Evolutionary conservation across 2,797 vertebrate species (phyloP).

Genomic region (Pseudomugil tenellus): DNA sequence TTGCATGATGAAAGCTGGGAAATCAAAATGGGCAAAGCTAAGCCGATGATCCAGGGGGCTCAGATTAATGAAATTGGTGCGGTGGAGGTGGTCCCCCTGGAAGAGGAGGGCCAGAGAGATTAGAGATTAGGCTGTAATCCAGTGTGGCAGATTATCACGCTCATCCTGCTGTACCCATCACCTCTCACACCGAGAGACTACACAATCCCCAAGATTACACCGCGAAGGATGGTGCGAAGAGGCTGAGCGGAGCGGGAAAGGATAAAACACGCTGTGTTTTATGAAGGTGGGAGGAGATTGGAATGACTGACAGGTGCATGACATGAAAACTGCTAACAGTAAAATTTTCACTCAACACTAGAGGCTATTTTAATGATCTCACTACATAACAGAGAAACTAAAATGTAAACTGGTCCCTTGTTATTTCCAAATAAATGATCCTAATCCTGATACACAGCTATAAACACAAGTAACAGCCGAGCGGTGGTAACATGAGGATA

Average conservation of each 20-base stretch:
- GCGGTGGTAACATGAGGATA: conserved; percentile 40
- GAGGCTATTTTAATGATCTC: conserved; percentile 23
- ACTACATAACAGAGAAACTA: conserved; percentile 21
- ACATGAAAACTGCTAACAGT: conserved; percentile 28
- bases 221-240: conserved; percentile 48
- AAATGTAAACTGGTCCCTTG: conserved; percentile 19
- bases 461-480: conserved; percentile 46
- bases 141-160: conserved; percentile 81
- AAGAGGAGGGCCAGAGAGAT: conserved; percentile 73
- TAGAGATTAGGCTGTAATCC: conserved; percentile 82
- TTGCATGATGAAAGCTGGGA: conserved; percentile 62
- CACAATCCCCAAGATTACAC: conserved; percentile 79
- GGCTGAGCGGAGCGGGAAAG: conserved; percentile 43
- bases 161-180: conserved; percentile 79
- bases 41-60: conserved; percentile 66
- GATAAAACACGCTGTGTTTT: conserved; percentile 44
- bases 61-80: conserved; percentile 76
- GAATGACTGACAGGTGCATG: conserved; percentile 51
- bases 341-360: conserved; percentile 26
- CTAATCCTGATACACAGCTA: conserved; percentile 21
- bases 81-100: conserved; percentile 71
- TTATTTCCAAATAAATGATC: conserved; percentile 36
- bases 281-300: conserved; percentile 29
- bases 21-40: conserved; percentile 79
- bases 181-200: conserved; percentile 79